A percentile compares a stretch with the other conserved stretches of the same genome.
Conservation (phyloP, 1,140 invertebrate species). For the Aphis gossypii region DNA sequence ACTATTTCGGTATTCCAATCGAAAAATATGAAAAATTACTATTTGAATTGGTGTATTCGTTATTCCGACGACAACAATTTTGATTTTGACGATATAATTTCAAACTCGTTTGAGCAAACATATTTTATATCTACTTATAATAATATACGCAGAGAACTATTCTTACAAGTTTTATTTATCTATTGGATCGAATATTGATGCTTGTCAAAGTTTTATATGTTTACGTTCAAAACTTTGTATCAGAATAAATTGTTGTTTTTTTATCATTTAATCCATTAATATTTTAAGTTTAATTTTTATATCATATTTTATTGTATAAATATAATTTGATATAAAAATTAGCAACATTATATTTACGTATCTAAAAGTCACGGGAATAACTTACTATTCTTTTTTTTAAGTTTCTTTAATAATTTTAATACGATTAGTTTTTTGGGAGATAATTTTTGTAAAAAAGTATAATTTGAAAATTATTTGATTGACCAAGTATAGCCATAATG, state of each 20-base stretch:
- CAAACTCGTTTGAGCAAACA: background rate
- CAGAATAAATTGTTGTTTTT: background rate
- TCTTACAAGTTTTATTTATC: background rate
- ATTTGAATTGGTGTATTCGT: background rate
- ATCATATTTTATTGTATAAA: background rate
- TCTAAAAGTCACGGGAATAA: too few species aligned
- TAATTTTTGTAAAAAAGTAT: background rate
- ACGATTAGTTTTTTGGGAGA: too few species aligned
- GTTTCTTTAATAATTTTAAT: background rate
- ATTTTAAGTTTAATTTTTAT: background rate
- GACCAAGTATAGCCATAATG: too few species aligned
- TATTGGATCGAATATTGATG: background rate
- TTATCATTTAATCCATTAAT: background rate
- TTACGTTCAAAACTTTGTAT: background rate
- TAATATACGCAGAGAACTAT: background rate
- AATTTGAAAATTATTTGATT: background rate
- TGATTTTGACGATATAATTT: background rate
- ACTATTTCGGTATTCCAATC: slow-evolving; percentile 19
- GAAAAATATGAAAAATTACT: slow-evolving; percentile 27
- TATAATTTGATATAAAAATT: background rate
- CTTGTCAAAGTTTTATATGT: background rate
- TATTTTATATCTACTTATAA: background rate
- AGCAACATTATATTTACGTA: background rate
- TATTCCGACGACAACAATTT: background rate
- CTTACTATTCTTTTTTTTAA: too few species aligned